Evolutionary conservation across 2,888 invertebrate species (phyloP).

Genomic region (Sepioteuthis lessoniana): DNA sequence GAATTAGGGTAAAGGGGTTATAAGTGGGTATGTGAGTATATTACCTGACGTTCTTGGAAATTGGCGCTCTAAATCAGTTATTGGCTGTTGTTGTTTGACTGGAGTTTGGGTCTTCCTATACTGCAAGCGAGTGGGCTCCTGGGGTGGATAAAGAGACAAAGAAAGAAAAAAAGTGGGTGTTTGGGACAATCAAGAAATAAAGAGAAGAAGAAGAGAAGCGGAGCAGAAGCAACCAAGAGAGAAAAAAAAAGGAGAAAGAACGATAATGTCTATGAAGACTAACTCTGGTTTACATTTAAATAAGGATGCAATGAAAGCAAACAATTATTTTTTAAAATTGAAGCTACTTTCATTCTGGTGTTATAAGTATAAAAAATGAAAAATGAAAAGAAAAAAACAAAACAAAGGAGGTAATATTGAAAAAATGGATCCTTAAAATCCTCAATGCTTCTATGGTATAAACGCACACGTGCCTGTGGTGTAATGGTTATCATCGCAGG

Average conservation of each 20-base stretch:
- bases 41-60: constrained; percentile 18
- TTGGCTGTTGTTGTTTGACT: constrained; percentile 33
- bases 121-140: constrained; percentile 12
- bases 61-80: not conserved
- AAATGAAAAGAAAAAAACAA: too few relatives aligned
- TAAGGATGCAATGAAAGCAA: not conserved
- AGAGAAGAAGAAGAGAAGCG: not conserved
- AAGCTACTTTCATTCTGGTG: too few relatives aligned
- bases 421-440: too few relatives aligned
- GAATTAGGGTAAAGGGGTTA: not conserved
- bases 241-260: not conserved
- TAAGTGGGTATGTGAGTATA: not conserved
- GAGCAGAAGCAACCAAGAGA: too few relatives aligned
- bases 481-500: too few relatives aligned
- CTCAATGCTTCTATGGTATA: too few relatives aligned
- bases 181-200: not conserved
- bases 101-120: not conserved
- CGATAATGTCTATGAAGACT: not conserved
- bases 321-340: not conserved
- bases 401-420: too few relatives aligned
- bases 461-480: too few relatives aligned
- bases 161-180: not conserved
- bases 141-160: constrained; percentile 1
- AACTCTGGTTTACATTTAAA: not conserved
- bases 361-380: too few relatives aligned